Conservation (phyloP, 2,113 vertebrate species). For the Paramormyrops kingsleyae region DNA sequence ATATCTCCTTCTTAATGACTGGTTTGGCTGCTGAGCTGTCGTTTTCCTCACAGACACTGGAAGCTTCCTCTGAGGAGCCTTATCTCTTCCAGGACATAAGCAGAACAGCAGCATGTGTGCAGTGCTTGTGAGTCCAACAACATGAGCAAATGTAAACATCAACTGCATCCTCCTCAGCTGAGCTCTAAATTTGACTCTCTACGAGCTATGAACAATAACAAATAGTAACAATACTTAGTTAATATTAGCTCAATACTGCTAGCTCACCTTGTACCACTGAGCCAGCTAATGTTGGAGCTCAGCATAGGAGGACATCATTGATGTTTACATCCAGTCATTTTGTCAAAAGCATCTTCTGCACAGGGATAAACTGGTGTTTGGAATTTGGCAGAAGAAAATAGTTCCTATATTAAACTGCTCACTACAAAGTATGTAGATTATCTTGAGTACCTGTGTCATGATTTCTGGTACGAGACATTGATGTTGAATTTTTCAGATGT, state of each 20-base stretch:
- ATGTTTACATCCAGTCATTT: not conserved
- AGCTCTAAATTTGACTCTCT: not conserved
- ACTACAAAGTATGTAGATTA: not conserved
- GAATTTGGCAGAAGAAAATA: not conserved
- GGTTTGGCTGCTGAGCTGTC: not conserved
- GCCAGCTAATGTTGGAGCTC: not conserved
- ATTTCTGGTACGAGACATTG: not conserved
- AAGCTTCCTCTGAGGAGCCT: not conserved
- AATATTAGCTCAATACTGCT: not conserved
- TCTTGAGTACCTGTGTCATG: not conserved
- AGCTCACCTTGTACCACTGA: not conserved
- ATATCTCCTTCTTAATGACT: not conserved
- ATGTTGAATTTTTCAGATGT: not conserved
- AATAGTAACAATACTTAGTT: not conserved
- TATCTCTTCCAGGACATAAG: not conserved
- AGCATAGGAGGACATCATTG: not conserved
- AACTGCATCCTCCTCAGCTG: not conserved
- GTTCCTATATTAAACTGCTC: not conserved
- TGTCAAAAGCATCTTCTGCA: not conserved
- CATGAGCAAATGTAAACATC: not conserved
- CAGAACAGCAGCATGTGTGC: not conserved
- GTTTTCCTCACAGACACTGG: not conserved
- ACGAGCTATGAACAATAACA: not conserved
- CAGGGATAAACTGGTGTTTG: not conserved
- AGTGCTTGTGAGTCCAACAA: not conserved